Conservation (phyloP, 30 jellyfish, hydroid and myxozoan genomes). For the Catostylus mosaicus region DNA sequence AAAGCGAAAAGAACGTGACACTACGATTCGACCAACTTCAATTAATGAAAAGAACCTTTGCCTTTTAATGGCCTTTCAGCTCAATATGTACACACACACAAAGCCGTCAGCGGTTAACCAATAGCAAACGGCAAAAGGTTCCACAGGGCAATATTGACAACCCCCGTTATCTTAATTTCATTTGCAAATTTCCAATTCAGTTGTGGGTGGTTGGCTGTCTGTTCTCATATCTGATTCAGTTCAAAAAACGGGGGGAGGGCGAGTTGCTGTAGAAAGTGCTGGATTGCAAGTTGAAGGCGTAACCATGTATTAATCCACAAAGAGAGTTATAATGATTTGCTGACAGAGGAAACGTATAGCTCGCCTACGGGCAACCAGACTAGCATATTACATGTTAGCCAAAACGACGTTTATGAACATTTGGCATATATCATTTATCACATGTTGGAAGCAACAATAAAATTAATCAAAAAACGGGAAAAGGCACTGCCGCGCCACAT, state of each 20-base stretch:
- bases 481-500: too few relatives aligned
- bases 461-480: too few relatives aligned
- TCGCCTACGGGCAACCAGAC: background rate
- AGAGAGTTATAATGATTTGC: background rate
- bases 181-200: conserved; percentile 1
- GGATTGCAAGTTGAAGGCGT: background rate
- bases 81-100: conserved; percentile 26
- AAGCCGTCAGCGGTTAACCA: conserved; percentile 76
- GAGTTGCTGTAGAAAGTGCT: background rate
- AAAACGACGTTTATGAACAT: background rate
- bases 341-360: background rate
- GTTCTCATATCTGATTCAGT: background rate
- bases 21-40: background rate
- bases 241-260: conserved; percentile 15
- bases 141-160: conserved; percentile 23
- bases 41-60: background rate
- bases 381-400: background rate
- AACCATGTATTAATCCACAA: background rate
- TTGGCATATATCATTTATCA: too few relatives aligned
- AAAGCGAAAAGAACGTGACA: too few relatives aligned
- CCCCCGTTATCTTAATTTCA: conserved; percentile 58
- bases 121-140: conserved; percentile 33
- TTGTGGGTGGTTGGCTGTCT: conserved; percentile 32
- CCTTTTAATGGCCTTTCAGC: background rate
- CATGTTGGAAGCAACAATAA: too few relatives aligned